Percentiles rank a stretch among this genome's conserved stretches.
Conservation (phyloP, 2,797 vertebrate species). For the Melanotaenia boesemani region DNA sequence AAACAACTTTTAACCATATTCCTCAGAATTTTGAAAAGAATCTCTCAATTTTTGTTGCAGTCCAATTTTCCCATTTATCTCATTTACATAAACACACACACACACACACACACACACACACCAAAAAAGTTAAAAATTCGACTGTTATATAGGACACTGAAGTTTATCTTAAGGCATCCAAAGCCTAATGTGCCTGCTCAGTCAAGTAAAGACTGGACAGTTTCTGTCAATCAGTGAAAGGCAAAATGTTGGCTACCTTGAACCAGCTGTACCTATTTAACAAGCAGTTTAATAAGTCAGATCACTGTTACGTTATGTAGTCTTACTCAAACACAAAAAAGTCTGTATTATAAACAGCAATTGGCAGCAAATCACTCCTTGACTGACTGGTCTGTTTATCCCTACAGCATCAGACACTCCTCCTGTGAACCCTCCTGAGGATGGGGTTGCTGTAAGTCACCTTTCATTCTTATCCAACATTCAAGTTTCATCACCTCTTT, state of each 20-base stretch:
- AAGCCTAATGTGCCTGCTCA: neutral
- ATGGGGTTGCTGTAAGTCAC: conserved; percentile 93
- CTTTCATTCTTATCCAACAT: conserved; percentile 31
- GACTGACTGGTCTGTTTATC: conserved; percentile 16
- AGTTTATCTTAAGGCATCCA: neutral
- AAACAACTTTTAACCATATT: too few relatives aligned
- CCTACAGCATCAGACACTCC: conserved; percentile 68
- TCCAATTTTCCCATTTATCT: neutral
- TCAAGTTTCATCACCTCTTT: conserved; percentile 3
- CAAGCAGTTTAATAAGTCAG: neutral
- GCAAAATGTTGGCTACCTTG: neutral
- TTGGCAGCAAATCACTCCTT: neutral
- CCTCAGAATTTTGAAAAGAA: neutral
- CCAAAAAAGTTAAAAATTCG: too few relatives aligned
- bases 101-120: too few relatives aligned
- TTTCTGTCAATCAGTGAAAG: neutral
- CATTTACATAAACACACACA: neutral
- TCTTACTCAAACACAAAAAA: neutral
- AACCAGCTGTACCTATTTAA: neutral
- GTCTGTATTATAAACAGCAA: conserved; percentile 4
- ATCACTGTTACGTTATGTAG: neutral
- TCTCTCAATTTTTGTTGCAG: neutral
- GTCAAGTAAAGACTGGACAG: neutral
- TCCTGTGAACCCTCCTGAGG: conserved; percentile 84
- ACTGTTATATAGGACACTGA: neutral